These are phyloP conservation scores for Theocolax elegans DNA, from an alignment of 1,140 invertebrate genomes.

Conservation along the genomic window DNA sequence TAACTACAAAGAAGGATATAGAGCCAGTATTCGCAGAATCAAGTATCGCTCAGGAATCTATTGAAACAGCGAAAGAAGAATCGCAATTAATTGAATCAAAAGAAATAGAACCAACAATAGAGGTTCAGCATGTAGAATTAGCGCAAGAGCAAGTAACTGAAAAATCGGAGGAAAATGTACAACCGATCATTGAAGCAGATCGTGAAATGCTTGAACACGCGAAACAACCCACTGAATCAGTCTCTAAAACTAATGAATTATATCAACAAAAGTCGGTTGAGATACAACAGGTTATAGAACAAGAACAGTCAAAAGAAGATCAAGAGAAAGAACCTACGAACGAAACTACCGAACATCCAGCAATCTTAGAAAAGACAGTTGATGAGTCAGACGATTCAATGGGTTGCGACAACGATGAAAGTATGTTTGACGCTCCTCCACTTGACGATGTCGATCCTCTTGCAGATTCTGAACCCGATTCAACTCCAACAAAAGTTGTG, in stretches of 20 bases:
- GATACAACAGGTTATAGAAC: not conserved
- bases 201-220: no score
- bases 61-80: conserved; percentile 4
- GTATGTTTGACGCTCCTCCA: conserved; percentile 47
- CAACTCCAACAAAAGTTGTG: conserved; percentile 42
- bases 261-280: no score
- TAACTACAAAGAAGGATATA: no score
- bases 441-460: conserved; percentile 56
- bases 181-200: no score
- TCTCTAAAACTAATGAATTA: no score
- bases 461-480: conserved; percentile 41
- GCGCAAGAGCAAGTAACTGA: not conserved
- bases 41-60: not conserved
- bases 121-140: not conserved
- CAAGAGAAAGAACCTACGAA: not conserved
- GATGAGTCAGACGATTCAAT: conserved; percentile 57
- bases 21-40: no score
- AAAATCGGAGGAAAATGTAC: no score
- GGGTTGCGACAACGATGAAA: conserved; percentile 53
- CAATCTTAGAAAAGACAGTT: conserved; percentile 40
- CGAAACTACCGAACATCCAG: not conserved
- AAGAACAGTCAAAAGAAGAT: not conserved
- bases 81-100: not conserved
- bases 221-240: no score
- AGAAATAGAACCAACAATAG: not conserved